Base-by-base conservation (phyloP, 2,113 vertebrate genomes). In the Sylvietta virens region DNA sequence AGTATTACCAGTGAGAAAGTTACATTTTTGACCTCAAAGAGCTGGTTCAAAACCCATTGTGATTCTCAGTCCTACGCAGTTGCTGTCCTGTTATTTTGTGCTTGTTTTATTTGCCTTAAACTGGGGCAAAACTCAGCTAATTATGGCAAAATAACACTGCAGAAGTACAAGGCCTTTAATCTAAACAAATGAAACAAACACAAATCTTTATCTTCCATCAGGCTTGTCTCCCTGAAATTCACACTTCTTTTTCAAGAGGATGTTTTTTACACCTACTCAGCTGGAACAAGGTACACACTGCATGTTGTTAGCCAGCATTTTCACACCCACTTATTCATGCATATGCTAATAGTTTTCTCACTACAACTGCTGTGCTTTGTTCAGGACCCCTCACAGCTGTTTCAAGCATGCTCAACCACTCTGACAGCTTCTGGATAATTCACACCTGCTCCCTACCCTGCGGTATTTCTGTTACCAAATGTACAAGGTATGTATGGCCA, bases 321-420 rank as follows among this genome's bases (percentile, higher is more conserved):
- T 97, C 95, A 96, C 95, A 96, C 94, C 82, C 85, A 92, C 44
- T 96, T 96, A 93, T 71, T 95, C 94, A 96, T 94, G 90, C 88
- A 90, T 96, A 94, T 96, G 93, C 51, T 96, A 96, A 94, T 90
- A 78, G 56, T 86, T 94, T 96, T 96, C 93, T 96, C 92, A 86
- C 79, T 83, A 93, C 90, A 94, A 90, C 82, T 95, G 81, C 76
- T 86, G 51, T 9, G 56, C 44, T 94, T 88, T 95, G 85, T 88
- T 81, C 60, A 48, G 73, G 71, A 93, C 56, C 51, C 64, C 60
- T 95, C 66, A 57, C 92, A 97, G 93, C 76, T 97, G 94, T 70
- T 94, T 62, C 35, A 60, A 60, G 44, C 18, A 33, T 11, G 40
- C 24, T 83, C 39, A 31, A 53, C 67, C 45, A 78, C 51, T 62